Evolutionary conservation across 2,888 invertebrate species (phyloP).

Genomic region (Torymus tubicola): DNA sequence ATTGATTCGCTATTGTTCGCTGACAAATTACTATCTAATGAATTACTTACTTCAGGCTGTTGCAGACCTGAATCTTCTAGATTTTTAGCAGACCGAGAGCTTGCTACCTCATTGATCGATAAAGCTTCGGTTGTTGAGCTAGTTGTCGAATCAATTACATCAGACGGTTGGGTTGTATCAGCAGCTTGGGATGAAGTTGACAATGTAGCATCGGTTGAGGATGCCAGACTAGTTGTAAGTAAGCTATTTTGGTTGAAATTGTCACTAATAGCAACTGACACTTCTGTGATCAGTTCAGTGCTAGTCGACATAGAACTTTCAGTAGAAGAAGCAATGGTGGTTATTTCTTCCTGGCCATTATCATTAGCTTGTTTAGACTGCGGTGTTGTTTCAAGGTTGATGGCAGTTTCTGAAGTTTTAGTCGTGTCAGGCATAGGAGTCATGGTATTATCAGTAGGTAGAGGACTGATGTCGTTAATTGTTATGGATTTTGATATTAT

Average conservation of each 20-base stretch:
- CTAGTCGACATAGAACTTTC: conserved; percentile 47
- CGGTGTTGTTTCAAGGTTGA: conserved; percentile 22
- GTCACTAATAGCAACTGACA: conserved; percentile 51
- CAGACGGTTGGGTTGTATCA: neutral
- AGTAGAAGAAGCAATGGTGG: neutral
- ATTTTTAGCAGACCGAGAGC: conserved; percentile 25
- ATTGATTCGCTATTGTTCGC: conserved; percentile 49
- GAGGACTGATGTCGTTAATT: conserved; percentile 56
- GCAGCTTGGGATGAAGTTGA: neutral
- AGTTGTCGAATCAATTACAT: conserved; percentile 1
- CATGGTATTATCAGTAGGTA: conserved; percentile 63
- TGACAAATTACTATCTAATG: conserved; percentile 43
- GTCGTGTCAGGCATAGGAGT: conserved; percentile 61
- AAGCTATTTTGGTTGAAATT: conserved; percentile 34
- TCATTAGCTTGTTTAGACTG: conserved; percentile 7
- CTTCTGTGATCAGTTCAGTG: conserved; percentile 55
- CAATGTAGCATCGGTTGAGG: neutral
- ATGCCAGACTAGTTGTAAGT: conserved; percentile 36
- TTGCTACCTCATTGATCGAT: conserved; percentile 3
- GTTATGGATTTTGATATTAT: conserved; percentile 62
- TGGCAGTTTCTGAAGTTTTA: conserved; percentile 59
- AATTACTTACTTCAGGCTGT: conserved; percentile 53
- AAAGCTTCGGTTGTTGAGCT: neutral
- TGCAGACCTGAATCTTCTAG: conserved; percentile 40
- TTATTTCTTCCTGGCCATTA: neutral